These are phyloP conservation scores for Eurystomus gularis DNA, from an alignment of 2,113 vertebrate genomes.

Conservation along the genomic window DNA sequence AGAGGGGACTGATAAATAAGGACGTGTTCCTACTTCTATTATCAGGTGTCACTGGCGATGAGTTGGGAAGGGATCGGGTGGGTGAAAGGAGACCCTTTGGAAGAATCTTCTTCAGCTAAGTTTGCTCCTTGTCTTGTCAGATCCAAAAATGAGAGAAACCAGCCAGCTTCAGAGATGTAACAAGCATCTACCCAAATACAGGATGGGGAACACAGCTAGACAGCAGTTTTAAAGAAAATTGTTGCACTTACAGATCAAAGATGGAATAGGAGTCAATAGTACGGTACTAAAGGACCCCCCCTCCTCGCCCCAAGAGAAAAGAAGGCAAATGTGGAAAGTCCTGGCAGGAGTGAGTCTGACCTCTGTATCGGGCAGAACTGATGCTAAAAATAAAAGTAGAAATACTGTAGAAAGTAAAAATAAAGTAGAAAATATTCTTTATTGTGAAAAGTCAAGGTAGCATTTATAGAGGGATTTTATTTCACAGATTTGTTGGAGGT, in stretches of 20 bases:
- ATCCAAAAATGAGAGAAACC: neutral
- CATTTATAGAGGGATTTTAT: neutral
- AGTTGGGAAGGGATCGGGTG: neutral
- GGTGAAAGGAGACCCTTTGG: neutral
- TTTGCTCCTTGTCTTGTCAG: neutral
- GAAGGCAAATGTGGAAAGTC: neutral
- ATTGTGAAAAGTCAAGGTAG: neutral
- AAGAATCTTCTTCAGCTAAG: neutral
- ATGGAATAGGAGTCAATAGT: neutral
- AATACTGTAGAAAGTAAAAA: neutral
- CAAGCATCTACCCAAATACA: neutral
- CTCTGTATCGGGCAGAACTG: neutral
- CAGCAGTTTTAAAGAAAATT: neutral
- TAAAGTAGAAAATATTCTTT: neutral
- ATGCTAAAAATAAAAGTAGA: neutral
- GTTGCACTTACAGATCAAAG: neutral
- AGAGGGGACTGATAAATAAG: conserved; percentile 39
- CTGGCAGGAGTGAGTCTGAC: neutral
- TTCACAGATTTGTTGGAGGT: neutral
- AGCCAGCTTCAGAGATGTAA: neutral
- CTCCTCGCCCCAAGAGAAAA: neutral
- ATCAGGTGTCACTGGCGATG: neutral
- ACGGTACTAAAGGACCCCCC: neutral
- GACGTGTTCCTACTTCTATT: neutral
- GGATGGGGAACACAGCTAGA: neutral